These are phyloP conservation scores for Tromatobia lineatoria DNA, from an alignment of 2,888 invertebrate genomes.

Conservation along the genomic window DNA sequence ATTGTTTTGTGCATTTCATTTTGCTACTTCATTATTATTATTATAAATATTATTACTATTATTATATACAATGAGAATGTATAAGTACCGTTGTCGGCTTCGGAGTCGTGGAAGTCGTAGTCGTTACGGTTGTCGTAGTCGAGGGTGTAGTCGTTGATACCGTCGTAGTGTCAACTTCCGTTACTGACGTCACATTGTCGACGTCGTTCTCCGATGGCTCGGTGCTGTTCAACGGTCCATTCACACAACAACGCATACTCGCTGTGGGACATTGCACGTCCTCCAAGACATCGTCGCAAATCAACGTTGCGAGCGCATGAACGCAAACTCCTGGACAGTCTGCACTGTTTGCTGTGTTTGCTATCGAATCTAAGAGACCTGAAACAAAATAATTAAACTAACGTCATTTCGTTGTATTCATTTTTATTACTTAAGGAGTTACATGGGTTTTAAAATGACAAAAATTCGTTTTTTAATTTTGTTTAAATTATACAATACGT, in stretches of 20 bases:
- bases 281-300: constrained; percentile 94
- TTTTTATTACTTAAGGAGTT: too few relatives aligned
- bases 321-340: constrained; percentile 96
- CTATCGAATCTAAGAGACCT: constrained; percentile 94
- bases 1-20: background rate
- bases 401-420: background rate
- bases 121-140: constrained; percentile 75
- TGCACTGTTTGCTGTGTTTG: constrained; percentile 93
- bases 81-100: constrained; percentile 70
- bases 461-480: too few relatives aligned
- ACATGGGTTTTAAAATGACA: too few relatives aligned
- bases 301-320: constrained; percentile 93
- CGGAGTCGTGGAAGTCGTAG: constrained; percentile 78
- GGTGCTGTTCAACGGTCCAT: constrained; percentile 89
- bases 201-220: constrained; percentile 73
- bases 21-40: too few relatives aligned
- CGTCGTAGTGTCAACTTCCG: constrained; percentile 80
- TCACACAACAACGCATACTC: constrained; percentile 94
- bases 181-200: constrained; percentile 73
- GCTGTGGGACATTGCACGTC: constrained; percentile 93
- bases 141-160: constrained; percentile 79
- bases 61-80: background rate
- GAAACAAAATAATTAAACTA: constrained; percentile 68
- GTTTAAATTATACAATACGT: too few relatives aligned
- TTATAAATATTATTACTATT: constrained; percentile 28